Percentiles rank a stretch among this genome's conserved stretches.
These are phyloP conservation scores for Scytalopus superciliaris DNA, from an alignment of 2,113 vertebrate species.

Conservation along the genomic window DNA sequence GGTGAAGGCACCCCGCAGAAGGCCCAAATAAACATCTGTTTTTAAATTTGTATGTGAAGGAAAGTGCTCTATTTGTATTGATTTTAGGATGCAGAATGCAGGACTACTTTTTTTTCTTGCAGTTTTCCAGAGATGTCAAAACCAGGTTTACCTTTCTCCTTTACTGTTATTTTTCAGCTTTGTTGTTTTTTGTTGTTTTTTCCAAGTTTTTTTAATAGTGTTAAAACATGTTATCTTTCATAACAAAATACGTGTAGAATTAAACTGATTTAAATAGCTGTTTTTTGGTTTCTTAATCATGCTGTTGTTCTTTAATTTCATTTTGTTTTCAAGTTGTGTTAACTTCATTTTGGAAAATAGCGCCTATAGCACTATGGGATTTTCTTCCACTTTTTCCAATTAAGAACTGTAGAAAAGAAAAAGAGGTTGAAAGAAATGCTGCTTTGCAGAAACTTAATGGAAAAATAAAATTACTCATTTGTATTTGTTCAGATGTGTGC, in stretches of 20 bases:
- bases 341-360: neutral
- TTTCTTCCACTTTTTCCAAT: neutral
- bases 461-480: slow-evolving; percentile 1
- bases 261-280: neutral
- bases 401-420: neutral
- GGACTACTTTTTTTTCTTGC: neutral
- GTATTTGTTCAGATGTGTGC: neutral
- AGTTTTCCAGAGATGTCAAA: neutral
- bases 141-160: neutral
- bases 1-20: neutral
- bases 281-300: neutral
- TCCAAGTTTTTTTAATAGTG: neutral
- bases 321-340: neutral
- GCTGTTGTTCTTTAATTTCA: neutral
- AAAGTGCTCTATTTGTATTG: neutral
- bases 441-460: neutral
- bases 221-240: neutral
- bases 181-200: neutral
- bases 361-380: neutral
- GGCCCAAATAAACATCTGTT: neutral
- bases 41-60: neutral
- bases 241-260: neutral
- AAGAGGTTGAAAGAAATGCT: neutral
- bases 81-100: neutral
- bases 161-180: neutral